These are phyloP conservation scores for Hydriomena furcata DNA, from an alignment of 2,888 invertebrate species.

Conservation along the genomic window DNA sequence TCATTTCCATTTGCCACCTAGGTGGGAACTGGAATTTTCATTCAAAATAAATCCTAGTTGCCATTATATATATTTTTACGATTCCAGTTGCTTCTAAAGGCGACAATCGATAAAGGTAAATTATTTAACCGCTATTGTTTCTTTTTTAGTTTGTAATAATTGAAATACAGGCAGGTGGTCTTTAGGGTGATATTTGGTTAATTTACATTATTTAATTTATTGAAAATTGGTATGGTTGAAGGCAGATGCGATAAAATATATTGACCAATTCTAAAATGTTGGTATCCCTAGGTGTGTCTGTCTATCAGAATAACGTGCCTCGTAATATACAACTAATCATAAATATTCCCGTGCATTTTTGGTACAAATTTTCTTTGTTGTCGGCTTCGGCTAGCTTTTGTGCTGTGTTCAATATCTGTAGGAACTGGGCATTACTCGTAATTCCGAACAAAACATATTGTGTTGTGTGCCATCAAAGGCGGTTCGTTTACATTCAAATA, in stretches of 20 bases:
- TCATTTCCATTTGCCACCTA: too few species aligned
- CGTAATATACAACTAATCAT: conserved; percentile 35
- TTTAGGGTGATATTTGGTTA: conserved; percentile 12
- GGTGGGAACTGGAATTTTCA: too few species aligned
- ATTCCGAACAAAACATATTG: conserved; percentile 47
- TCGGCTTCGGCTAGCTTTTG: conserved; percentile 59
- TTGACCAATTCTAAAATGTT: conserved; percentile 5
- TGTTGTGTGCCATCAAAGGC: conserved; percentile 56
- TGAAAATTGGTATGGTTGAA: conserved; percentile 11
- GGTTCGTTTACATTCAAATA: conserved; percentile 54
- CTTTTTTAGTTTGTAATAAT: conserved; percentile 5
- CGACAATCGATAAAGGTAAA: too few species aligned
- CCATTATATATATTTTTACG: too few species aligned
- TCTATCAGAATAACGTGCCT: conserved; percentile 5
- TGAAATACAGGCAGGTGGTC: conserved; percentile 45
- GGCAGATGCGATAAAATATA: conserved; percentile 18
- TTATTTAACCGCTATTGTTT: too few species aligned
- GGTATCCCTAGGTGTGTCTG: conserved; percentile 7
- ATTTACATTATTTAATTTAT: conserved; percentile 22
- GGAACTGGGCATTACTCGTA: conserved; percentile 61
- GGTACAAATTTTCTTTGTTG: conserved; percentile 59
- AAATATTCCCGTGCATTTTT: conserved; percentile 52
- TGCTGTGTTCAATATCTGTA: conserved; percentile 61
- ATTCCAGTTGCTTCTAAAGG: too few species aligned
- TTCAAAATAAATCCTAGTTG: too few species aligned